Conservation (phyloP, 2,113 vertebrate genomes). For the Marmota flaviventris region DNA sequence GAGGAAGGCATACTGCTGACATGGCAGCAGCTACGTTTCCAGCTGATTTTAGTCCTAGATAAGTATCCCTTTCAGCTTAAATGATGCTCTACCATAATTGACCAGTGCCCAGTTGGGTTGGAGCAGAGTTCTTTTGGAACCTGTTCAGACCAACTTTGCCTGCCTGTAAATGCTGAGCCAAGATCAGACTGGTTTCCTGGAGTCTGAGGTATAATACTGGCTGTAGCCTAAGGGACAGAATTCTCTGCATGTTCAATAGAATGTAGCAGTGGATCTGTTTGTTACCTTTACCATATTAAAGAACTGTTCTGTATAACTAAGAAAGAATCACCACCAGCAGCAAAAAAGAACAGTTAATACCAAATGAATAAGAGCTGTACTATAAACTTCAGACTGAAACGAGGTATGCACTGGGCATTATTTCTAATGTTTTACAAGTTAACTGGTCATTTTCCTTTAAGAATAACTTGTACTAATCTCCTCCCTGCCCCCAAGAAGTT, state of each 20-base stretch:
- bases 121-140: slow-evolving; percentile 87
- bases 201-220: slow-evolving; percentile 87
- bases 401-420: background rate
- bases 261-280: slow-evolving; percentile 84
- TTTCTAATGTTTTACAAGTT: background rate
- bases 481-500: background rate
- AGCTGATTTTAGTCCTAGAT: slow-evolving; percentile 91
- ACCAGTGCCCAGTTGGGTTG: slow-evolving; percentile 87
- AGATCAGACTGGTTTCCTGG: slow-evolving; percentile 87
- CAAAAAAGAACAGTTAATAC: slow-evolving; percentile 85
- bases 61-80: slow-evolving; percentile 88
- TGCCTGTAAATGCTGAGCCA: slow-evolving; percentile 81
- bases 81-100: slow-evolving; percentile 86
- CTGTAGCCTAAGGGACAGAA: slow-evolving; percentile 84
- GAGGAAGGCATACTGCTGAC: slow-evolving; percentile 88
- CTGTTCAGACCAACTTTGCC: slow-evolving; percentile 84
- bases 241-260: slow-evolving; percentile 82
- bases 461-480: background rate
- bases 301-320: slow-evolving; percentile 68
- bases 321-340: too few relatives aligned
- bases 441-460: background rate
- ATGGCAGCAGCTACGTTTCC: slow-evolving; percentile 84
- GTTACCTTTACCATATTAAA: slow-evolving; percentile 87
- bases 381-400: background rate
- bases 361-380: background rate